phyloP scores from a whole-genome alignment of 2,113 vertebrate species.

The Sphyrna mokarran region DNA sequence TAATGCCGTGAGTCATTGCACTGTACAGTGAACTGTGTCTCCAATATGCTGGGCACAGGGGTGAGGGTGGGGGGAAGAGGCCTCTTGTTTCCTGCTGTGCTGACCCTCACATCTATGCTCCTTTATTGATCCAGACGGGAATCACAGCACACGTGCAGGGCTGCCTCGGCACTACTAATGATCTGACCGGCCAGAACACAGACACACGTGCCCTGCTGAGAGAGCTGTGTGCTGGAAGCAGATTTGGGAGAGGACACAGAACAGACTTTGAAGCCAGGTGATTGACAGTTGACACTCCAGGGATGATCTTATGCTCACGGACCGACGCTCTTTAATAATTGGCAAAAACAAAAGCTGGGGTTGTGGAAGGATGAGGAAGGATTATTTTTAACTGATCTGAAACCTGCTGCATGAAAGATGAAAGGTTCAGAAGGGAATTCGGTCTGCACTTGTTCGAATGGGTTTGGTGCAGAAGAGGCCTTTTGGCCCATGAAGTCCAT shows the following conservation, averaged over 20 bases:
- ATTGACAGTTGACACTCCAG: background rate
- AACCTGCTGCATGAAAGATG: background rate
- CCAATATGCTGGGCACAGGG: background rate
- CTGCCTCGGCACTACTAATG: background rate
- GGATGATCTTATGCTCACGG: background rate
- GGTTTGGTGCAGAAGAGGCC: no score
- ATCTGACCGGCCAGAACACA: background rate
- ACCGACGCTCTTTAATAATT: background rate
- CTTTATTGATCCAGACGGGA: background rate
- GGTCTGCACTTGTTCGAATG: no score
- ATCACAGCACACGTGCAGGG: background rate
- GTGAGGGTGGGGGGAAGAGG: background rate
- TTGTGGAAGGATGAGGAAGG: background rate
- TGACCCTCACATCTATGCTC: background rate
- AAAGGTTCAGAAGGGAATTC: background rate
- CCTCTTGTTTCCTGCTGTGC: background rate
- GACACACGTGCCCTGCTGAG: background rate
- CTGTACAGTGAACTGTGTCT: background rate
- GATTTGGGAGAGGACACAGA: background rate
- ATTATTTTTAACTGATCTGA: background rate
- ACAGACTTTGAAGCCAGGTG: background rate
- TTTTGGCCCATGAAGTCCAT: no score
- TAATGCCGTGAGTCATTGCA: background rate
- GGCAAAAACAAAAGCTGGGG: background rate
- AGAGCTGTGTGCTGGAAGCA: background rate